Percentiles rank a stretch among this genome's conserved stretches.
Conservation (phyloP, 1,140 invertebrate species). For the Capitella teleta region DNA sequence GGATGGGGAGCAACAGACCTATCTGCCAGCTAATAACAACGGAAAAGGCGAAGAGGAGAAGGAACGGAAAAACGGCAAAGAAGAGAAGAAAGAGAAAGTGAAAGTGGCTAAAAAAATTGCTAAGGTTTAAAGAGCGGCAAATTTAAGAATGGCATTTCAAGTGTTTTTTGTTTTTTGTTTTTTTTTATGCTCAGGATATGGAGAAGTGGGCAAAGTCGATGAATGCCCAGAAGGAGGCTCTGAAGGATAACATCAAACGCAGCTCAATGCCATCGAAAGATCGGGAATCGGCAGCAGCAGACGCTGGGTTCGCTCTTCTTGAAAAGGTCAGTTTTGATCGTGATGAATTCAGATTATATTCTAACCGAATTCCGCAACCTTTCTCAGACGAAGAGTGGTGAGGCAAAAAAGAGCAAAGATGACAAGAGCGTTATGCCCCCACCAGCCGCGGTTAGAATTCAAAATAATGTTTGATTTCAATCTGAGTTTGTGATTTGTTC, state of each 20-base stretch:
- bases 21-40: constrained; percentile 19
- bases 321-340: constrained; percentile 47
- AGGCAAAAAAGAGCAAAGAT: not conserved
- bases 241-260: constrained; percentile 49
- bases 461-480: too few species aligned
- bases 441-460: too few species aligned
- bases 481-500: too few species aligned
- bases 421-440: not conserved
- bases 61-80: constrained; percentile 36
- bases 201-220: constrained; percentile 92
- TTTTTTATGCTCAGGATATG: too few species aligned
- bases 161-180: too few species aligned
- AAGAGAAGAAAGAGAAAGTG: constrained; percentile 64
- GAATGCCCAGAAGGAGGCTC: constrained; percentile 90
- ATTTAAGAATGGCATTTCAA: too few species aligned
- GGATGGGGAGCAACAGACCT: constrained; percentile 51
- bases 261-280: constrained; percentile 15
- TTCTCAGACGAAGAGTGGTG: too few species aligned
- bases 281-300: constrained; percentile 56
- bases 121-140: constrained; percentile 56
- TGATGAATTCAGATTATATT: not conserved
- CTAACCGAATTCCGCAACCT: too few species aligned
- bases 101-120: constrained; percentile 97
- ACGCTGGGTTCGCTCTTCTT: constrained; percentile 79
- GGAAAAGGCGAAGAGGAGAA: constrained; percentile 1